Base-by-base conservation (phyloP, 2,888 invertebrate species). In the Carcina quercana region DNA sequence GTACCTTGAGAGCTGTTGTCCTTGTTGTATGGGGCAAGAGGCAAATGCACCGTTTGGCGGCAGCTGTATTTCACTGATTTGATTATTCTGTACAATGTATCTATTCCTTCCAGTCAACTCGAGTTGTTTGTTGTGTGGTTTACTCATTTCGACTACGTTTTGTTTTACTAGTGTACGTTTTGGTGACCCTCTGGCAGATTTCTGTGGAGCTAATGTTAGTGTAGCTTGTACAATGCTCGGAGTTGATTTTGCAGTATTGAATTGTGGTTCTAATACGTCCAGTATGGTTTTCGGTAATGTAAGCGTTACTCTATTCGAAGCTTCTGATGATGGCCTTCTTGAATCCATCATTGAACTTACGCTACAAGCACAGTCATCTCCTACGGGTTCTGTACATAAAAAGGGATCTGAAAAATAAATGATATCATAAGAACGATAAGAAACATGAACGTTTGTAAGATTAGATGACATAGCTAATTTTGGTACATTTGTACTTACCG, bases 351-450 rank as follows among this genome's bases (percentile, higher is more conserved):
- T 86, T 30, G 88, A 88, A 28, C 86, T 86, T 30, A 90, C 84
- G 30, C 89, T 89, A 65, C 90, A 90, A 36, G 87, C 89, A 59
- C 90, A 90, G 55, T 90, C 90, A 49, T 90, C 89, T 57, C 78
- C 76, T 25, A 71, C 44, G 7, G 80, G 53, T 22, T 83, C 84
- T 25, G 83, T 72, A 51, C 85, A 86, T 38, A 87, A 66, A 53
- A 87, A 86, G 36, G 87, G 86, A 75, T 87, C 86, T 87, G 71
- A 21, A 78, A 67, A 3, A 19, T 13, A 30, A 25, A 20, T 11
- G 21, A 4, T 19, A 19, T 20, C 3, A 20, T 3, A 28, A 28
- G 22, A 10, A 29, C 26, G 11, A 6, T 24, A 24, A 10, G 3
- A n/a, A 24, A 10, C 4, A 12, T 5, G 7, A 17, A 17, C 17